These are phyloP conservation scores for Aradophagus sp. DNA, from an alignment of 1,140 invertebrate species.

Conservation along the genomic window DNA sequence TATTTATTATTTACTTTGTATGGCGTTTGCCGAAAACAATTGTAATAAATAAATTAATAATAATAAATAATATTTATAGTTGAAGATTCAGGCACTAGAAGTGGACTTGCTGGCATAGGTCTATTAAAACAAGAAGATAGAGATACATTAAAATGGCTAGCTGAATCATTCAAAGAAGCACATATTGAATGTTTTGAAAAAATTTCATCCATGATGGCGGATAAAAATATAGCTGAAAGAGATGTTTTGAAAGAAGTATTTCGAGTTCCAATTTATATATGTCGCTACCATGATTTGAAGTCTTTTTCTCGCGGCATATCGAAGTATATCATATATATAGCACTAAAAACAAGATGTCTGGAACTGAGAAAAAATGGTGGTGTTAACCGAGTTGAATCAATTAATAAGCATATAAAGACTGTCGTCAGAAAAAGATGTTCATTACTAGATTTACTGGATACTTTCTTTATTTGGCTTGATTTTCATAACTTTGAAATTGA, in stretches of 20 bases:
- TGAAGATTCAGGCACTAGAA: conserved; percentile 30
- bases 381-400: conserved; percentile 25
- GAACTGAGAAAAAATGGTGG: conserved; percentile 10
- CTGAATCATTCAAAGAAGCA: conserved; percentile 14
- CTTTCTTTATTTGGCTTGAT: conserved; percentile 15
- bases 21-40: too few relatives aligned
- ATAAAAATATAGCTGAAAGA: conserved; percentile 8
- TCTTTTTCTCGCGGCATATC: conserved; percentile 13
- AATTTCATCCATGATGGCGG: conserved; percentile 37
- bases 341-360: conserved; percentile 2
- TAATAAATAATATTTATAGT: conserved; percentile 41
- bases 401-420: conserved; percentile 22
- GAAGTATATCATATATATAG: background rate
- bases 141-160: conserved; percentile 23
- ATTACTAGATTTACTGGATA: conserved; percentile 12
- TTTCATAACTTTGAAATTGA: conserved; percentile 10
- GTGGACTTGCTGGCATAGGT: conserved; percentile 16
- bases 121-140: conserved; percentile 7
- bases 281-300: conserved; percentile 18
- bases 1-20: too few relatives aligned
- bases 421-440: conserved; percentile 16
- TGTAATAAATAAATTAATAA: too few relatives aligned
- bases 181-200: conserved; percentile 12
- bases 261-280: conserved; percentile 18
- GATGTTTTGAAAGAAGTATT: conserved; percentile 37